Evolutionary conservation across 2,797 vertebrate species (phyloP), one percentile per base, ranked within the genome.

Genomic region (Spea hammondii): DNA sequence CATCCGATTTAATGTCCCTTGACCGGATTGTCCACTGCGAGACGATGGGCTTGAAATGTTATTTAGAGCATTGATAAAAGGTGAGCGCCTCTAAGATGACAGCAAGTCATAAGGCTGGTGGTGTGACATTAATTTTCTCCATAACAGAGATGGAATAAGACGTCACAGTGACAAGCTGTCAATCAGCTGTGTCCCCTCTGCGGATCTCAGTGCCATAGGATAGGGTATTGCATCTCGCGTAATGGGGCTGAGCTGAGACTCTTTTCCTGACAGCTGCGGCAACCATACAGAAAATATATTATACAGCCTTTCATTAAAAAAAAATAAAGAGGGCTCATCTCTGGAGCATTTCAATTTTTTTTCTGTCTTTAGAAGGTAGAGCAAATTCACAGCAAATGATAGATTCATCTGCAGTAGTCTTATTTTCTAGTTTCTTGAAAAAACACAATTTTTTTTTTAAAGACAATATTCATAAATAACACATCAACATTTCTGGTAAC

Each of bases 111-210:
- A 93, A 94, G 94, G 91, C 94, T 92, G 90, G 89, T 92, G 89
- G 90, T 92, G 91, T 93, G 92, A 94, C 93, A 93, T 93, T 94
- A 93, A 93, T 96, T 95, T 94, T 94, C 92, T 93, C 91, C 92
- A 92, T 93, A 95, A 96, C 95, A 93, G 94, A 95, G 93, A 94
- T 96, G 93, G 94, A 97, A 96, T 96, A 95, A 96, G 95, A 98
- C 92, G 94, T 97, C 95, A 97, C 87, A 87, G 91, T 97, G 97
- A 98, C 96, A 96, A 94, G 93, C 94, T 96, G 96, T 97, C 97
- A 98, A 92, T 98, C 96, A 96, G 91, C 82, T 75, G 90, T 85
- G 88, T 90, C 91, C 90, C 89, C 90, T 94, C 91, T 88, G 91
- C 92, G 91, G 91, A 88, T 91, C 92, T 88, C 68, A 32, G 84